A percentile compares a stretch with the other conserved stretches of the same genome.
Conservation (phyloP, 2,797 vertebrate genomes). For the Sebastes dallii region DNA sequence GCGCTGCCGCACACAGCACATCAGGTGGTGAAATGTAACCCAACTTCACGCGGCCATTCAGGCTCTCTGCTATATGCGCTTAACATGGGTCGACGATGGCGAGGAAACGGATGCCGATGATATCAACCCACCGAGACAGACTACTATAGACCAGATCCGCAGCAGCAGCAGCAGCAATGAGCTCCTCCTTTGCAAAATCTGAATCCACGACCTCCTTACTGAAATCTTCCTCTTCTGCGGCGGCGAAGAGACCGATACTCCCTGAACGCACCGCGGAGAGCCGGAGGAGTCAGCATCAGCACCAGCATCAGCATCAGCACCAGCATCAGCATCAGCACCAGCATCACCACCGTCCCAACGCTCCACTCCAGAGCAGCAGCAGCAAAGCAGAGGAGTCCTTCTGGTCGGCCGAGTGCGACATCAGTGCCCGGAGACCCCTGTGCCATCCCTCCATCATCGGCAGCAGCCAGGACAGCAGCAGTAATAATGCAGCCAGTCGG, state of each 20-base stretch:
- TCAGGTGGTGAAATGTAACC: slow-evolving; percentile 69
- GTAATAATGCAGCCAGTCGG: slow-evolving; percentile 70
- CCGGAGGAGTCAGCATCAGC: slow-evolving; percentile 74
- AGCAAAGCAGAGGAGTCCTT: slow-evolving; percentile 69
- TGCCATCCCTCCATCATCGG: slow-evolving; percentile 85
- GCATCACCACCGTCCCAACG: slow-evolving; percentile 71
- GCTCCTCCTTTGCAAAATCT: slow-evolving; percentile 79
- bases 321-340: slow-evolving; percentile 69
- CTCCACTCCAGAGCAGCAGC: slow-evolving; percentile 53
- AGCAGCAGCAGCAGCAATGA: slow-evolving; percentile 69
- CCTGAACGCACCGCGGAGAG: slow-evolving; percentile 58
- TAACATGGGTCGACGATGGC: slow-evolving; percentile 28
- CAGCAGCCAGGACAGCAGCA: slow-evolving; percentile 58
- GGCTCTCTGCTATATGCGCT: slow-evolving; percentile 22
- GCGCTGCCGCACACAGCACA: slow-evolving; percentile 53
- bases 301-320: slow-evolving; percentile 58
- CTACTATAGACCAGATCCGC: slow-evolving; percentile 35
- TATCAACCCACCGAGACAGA: slow-evolving; percentile 20
- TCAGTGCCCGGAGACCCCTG: slow-evolving; percentile 92
- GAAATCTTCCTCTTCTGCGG: slow-evolving; percentile 80
- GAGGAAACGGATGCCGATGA: slow-evolving; percentile 21
- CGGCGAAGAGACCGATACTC: slow-evolving; percentile 77
- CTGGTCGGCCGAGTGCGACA: slow-evolving; percentile 85
- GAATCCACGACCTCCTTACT: slow-evolving; percentile 90
- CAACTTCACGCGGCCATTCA: slow-evolving; percentile 45